Evolutionary conservation across 2,888 invertebrate genomes (phyloP).

Genomic region (Lasioglossum vierecki): DNA sequence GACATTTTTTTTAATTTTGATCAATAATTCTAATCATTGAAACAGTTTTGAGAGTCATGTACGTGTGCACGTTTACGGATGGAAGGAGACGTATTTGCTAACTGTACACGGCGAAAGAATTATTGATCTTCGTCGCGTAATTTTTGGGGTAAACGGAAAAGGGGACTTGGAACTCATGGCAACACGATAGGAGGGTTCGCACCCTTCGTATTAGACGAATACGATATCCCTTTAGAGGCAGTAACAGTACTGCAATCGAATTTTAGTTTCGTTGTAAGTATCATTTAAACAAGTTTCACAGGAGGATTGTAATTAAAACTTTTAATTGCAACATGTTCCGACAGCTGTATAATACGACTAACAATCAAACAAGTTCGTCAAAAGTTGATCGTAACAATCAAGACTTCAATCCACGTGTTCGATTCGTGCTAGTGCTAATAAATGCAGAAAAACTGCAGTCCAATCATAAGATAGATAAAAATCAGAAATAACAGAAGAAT

Average conservation of each 20-base stretch:
- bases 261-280: neutral
- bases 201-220: constrained; percentile 24
- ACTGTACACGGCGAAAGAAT: constrained; percentile 7
- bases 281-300: neutral
- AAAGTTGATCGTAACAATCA: too few species aligned
- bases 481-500: too few species aligned
- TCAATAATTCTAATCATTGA: too few species aligned
- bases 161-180: constrained; percentile 53
- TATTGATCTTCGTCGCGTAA: constrained; percentile 39
- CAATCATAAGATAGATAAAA: too few species aligned
- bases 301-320: neutral
- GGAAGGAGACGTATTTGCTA: neutral
- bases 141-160: constrained; percentile 41
- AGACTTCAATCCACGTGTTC: neutral
- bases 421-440: neutral
- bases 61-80: neutral
- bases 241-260: neutral
- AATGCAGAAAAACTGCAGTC: too few species aligned
- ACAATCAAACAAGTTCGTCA: neutral
- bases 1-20: too few species aligned
- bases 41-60: too few species aligned
- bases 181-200: constrained; percentile 43
- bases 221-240: neutral
- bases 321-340: neutral
- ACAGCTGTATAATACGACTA: neutral